Evolutionary conservation across 1,140 invertebrate species (phyloP).

Genomic region (Melipona quadrifasciata): DNA sequence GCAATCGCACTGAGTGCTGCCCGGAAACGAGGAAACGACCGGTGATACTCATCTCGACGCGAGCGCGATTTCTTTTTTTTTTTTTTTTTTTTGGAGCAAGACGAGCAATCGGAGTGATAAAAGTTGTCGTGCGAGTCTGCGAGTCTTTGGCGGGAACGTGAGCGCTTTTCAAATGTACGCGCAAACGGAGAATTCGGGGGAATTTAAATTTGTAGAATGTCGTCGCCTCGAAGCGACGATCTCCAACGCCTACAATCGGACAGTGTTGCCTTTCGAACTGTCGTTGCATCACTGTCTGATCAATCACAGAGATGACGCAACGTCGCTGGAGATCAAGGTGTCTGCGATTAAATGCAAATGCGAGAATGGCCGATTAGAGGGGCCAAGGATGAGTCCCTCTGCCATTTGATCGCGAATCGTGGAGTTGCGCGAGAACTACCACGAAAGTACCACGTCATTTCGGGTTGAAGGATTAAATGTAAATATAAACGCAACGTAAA

Average conservation of each 20-base stretch:
- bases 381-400: neutral
- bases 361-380: neutral
- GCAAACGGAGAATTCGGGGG: neutral
- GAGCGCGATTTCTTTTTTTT: neutral
- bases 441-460: neutral
- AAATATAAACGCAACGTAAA: neutral
- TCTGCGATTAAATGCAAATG: constrained; percentile 30
- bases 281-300: constrained; percentile 5
- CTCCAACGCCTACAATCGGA: neutral
- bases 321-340: constrained; percentile 7
- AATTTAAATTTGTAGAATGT: no score
- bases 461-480: neutral
- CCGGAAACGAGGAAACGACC: neutral
- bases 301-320: constrained; percentile 7
- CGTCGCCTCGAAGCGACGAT: neutral
- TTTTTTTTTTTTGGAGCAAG: no score
- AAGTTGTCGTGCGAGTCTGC: no score
- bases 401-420: neutral
- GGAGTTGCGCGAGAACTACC: neutral
- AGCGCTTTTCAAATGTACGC: neutral
- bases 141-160: neutral
- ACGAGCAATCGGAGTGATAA: no score
- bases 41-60: neutral
- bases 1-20: constrained; percentile 39
- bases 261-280: neutral